Percentiles rank a stretch among this genome's conserved stretches.
These are phyloP conservation scores for Chrysochloris asiatica DNA, from an alignment of 2,113 vertebrate species.

Conservation along the genomic window DNA sequence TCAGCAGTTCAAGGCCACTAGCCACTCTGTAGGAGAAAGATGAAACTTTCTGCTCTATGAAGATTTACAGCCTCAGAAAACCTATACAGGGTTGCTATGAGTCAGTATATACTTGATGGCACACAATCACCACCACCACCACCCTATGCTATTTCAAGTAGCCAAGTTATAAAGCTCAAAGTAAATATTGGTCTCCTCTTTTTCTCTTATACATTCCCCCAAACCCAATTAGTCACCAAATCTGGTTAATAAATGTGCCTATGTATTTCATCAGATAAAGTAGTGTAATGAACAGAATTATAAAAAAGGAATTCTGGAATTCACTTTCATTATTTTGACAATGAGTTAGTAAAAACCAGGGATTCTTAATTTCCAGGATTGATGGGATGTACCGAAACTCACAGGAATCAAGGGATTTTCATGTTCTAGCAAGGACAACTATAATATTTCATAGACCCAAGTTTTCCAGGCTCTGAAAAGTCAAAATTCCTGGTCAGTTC, in stretches of 20 bases:
- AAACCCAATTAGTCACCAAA: not conserved
- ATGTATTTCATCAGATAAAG: slow-evolving; percentile 5
- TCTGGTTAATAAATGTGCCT: not conserved
- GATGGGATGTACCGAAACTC: not conserved
- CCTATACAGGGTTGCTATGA: too few species aligned
- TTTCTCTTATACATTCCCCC: not conserved
- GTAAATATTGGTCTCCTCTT: not conserved
- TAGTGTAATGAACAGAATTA: not conserved
- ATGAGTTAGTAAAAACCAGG: not conserved
- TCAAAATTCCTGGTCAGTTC: not conserved
- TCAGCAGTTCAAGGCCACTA: too few species aligned
- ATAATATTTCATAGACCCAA: not conserved
- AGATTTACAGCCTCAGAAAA: too few species aligned
- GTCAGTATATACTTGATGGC: too few species aligned
- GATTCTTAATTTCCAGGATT: not conserved
- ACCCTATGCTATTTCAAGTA: too few species aligned
- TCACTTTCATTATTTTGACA: not conserved
- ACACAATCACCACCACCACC: too few species aligned
- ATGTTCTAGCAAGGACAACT: not conserved
- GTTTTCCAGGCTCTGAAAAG: not conserved
- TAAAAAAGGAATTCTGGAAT: not conserved
- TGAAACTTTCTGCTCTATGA: too few species aligned
- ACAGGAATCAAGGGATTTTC: not conserved
- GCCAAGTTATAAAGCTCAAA: not conserved
- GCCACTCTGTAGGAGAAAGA: too few species aligned